Evolutionary conservation across 2,888 invertebrate genomes (phyloP), one percentile per base, ranked within the genome.

Genomic region (Gerris lacustris): DNA sequence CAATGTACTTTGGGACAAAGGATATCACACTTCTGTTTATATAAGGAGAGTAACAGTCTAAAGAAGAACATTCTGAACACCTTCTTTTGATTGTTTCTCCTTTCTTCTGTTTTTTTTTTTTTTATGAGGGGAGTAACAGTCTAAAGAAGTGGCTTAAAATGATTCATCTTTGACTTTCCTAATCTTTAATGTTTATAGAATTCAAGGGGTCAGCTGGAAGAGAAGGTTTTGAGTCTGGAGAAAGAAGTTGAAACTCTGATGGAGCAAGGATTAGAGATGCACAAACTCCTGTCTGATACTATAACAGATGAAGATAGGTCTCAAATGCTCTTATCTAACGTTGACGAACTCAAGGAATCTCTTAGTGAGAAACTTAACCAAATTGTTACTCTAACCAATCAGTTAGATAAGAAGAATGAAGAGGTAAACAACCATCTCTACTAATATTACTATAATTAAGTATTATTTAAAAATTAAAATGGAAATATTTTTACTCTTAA

Each of bases 181-280:
- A 31, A 1, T 31, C 31, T 55, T 62, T 66, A 69, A 68, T 70
- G 6, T 69, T 72, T 74, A 6, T 69, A 82, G 81, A 79, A 79
- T 69, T 79, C 79, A 18, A 85, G 83, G 74, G 76, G 76, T 5
- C 83, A 83, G 71, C 78, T 88, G 64, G 86, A 90, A 79, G 89
- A 89, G 69, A 87, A 91, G 79, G 82, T 90, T 31, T 81, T 84
- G 69, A 84, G 84, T 78, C 78, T 88, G 77, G 85, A 92, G 82
- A 86, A 88, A 83, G 86, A 92, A 78, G 84, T 92, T 64, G 92
- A 92, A 80, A 88, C 86, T 77, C 90, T 91, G 0, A 90, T 92
- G 0, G 90, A 91, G 76, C 90, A 91, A 6, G 88, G 88, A 66
- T 81, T 92, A 74, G 92, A 92, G 80, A 79, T 89, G 68, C 88